phyloP scores from a whole-genome alignment of 2,797 vertebrate species.

The Sebastes aleutianus region DNA sequence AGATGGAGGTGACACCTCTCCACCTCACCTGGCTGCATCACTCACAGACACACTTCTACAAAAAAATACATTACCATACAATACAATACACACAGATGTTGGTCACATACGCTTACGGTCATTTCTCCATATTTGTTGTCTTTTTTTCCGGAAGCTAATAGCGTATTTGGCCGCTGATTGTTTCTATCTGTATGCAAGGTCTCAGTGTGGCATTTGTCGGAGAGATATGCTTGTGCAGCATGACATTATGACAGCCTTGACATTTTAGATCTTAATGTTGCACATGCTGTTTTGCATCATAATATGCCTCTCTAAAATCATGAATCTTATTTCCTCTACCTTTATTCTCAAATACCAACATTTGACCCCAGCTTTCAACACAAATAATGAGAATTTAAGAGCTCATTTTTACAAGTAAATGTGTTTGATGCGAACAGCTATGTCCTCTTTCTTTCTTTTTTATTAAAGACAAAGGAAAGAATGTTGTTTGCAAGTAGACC shows the following conservation, averaged over 20 bases:
- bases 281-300: conserved; percentile 74
- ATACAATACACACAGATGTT: background rate
- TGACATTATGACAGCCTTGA: conserved; percentile 80
- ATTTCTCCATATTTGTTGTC: background rate
- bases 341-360: conserved; percentile 47
- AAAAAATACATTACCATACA: background rate
- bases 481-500: background rate
- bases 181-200: conserved; percentile 71
- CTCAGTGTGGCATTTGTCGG: conserved; percentile 75
- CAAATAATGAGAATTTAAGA: background rate
- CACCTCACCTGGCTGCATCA: background rate
- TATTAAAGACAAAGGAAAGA: background rate
- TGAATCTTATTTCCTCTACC: conserved; percentile 45
- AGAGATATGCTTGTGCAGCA: conserved; percentile 72
- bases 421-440: background rate
- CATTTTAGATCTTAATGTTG: conserved; percentile 81
- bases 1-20: background rate
- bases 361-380: conserved; percentile 24
- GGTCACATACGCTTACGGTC: background rate
- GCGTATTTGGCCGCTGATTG: conserved; percentile 36
- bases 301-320: conserved; percentile 57
- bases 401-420: background rate
- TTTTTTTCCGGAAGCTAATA: conserved; percentile 21
- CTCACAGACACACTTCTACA: background rate
- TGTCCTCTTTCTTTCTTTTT: background rate